These are phyloP conservation scores for Noctua fimbriata DNA, from an alignment of 2,888 invertebrate genomes.

Conservation along the genomic window DNA sequence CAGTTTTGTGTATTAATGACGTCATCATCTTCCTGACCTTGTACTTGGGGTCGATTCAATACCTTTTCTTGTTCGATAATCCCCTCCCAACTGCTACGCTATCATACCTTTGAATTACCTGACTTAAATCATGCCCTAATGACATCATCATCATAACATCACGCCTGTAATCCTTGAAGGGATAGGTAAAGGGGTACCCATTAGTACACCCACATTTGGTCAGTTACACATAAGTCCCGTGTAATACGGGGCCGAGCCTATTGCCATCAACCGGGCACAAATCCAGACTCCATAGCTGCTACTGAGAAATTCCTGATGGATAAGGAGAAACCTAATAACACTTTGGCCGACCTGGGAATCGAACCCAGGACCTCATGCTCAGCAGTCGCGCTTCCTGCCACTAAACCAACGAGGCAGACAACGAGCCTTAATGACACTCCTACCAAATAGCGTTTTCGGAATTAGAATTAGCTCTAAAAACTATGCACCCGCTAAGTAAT, in stretches of 20 bases:
- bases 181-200: neutral
- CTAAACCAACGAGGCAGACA: neutral
- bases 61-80: neutral
- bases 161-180: neutral
- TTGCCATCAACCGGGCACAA: too few relatives aligned
- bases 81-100: neutral
- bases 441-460: neutral
- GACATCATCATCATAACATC: neutral
- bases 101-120: neutral
- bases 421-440: neutral
- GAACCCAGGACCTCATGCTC: neutral
- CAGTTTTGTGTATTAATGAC: neutral
- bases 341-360: neutral
- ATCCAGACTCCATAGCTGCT: neutral
- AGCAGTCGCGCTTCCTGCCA: neutral
- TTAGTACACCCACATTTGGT: neutral
- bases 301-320: neutral
- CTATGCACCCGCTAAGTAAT: slow-evolving; percentile 11
- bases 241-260: neutral
- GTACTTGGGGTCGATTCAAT: too few relatives aligned
- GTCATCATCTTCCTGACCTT: neutral
- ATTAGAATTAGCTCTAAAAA: neutral
- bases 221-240: neutral
- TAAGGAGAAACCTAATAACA: neutral
- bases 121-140: neutral